Conservation (phyloP, 2,888 invertebrate genomes). For the Chloroclysta siterata region DNA sequence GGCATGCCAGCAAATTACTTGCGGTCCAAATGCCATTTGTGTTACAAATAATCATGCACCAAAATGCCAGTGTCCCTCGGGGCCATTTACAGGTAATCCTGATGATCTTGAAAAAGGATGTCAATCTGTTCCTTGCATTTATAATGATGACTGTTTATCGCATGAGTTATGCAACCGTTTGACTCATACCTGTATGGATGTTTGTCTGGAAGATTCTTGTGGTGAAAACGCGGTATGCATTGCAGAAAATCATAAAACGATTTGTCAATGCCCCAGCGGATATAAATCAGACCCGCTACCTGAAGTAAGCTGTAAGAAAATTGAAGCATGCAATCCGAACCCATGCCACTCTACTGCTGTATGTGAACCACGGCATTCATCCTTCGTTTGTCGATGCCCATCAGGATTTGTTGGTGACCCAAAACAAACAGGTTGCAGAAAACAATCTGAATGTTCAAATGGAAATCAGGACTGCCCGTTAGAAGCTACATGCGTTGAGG, state of each 20-base stretch:
- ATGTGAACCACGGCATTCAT: constrained; percentile 88
- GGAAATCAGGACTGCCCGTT: constrained; percentile 91
- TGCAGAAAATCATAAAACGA: constrained; percentile 92
- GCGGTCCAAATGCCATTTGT: constrained; percentile 95
- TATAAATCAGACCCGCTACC: constrained; percentile 92
- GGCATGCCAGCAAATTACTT: constrained; percentile 90
- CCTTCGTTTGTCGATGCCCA: constrained; percentile 92
- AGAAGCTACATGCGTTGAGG: constrained; percentile 89
- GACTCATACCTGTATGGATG: constrained; percentile 92
- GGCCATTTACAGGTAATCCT: constrained; percentile 94
- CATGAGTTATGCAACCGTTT: constrained; percentile 92
- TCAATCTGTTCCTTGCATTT: constrained; percentile 92
- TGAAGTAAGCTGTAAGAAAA: constrained; percentile 91
- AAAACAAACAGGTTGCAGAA: constrained; percentile 89
- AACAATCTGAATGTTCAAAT: constrained; percentile 90
- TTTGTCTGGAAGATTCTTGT: constrained; percentile 92
- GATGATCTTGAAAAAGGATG: constrained; percentile 90
- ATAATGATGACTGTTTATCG: constrained; percentile 92
- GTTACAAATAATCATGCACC: constrained; percentile 95
- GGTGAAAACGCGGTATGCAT: constrained; percentile 95
- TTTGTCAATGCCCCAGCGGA: constrained; percentile 94
- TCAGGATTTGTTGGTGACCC: constrained; percentile 91
- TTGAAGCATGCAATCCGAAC: constrained; percentile 90
- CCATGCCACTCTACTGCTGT: constrained; percentile 93
- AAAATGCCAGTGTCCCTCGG: constrained; percentile 95